Evolutionary conservation across 1,140 invertebrate species (phyloP).

Genomic region (Periplaneta americana): DNA sequence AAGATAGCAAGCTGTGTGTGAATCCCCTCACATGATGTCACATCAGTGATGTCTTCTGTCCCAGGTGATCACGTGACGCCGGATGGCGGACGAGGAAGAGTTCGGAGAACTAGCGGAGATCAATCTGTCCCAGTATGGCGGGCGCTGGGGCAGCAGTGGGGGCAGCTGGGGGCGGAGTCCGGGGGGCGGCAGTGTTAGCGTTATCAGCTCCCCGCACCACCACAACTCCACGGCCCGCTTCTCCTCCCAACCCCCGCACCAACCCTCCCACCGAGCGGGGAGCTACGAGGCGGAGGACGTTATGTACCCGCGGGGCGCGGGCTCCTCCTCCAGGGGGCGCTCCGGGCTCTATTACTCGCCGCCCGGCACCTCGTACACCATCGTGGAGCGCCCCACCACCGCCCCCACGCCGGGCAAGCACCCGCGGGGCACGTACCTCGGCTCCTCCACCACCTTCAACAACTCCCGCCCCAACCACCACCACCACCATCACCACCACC

Average conservation of each 20-base stretch:
- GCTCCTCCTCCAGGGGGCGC: constrained; percentile 9
- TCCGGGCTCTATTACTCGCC: constrained; percentile 44
- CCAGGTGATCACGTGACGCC: constrained; percentile 43
- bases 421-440: constrained; percentile 53
- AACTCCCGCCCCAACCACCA: background rate
- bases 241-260: background rate
- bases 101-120: constrained; percentile 44
- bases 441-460: constrained; percentile 24
- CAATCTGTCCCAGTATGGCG: constrained; percentile 35
- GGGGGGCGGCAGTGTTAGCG: background rate
- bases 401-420: constrained; percentile 49
- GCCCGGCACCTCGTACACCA: constrained; percentile 75
- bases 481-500: constrained; percentile 36
- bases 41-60: too few relatives aligned
- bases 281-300: constrained; percentile 12
- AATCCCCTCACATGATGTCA: too few relatives aligned
- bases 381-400: constrained; percentile 70
- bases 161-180: background rate
- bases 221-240: constrained; percentile 1
- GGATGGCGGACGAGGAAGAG: constrained; percentile 42
- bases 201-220: constrained; percentile 3
- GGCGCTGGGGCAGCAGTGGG: constrained; percentile 9
- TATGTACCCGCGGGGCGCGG: background rate
- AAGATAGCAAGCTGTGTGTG: too few relatives aligned
- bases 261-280: background rate